Conservation (phyloP, 1,140 invertebrate species). For the Diorhabda sublineata region DNA sequence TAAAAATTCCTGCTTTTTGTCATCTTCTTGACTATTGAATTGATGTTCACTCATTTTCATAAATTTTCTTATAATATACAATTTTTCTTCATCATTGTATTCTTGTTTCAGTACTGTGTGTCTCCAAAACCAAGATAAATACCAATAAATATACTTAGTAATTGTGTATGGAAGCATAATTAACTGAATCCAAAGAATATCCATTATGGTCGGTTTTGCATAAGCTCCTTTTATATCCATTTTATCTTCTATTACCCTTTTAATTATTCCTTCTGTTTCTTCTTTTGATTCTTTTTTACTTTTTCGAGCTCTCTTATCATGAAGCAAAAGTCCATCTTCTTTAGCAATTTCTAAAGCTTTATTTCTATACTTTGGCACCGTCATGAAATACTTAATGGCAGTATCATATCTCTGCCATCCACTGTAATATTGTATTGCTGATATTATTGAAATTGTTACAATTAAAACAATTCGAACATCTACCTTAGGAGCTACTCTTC, state of each 20-base stretch:
- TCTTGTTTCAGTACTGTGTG: conserved; percentile 71
- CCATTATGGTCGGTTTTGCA: conserved; percentile 69
- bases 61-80: conserved; percentile 76
- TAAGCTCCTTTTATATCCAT: conserved; percentile 89
- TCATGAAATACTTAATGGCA: conserved; percentile 82
- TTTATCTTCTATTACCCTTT: conserved; percentile 80
- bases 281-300: conserved; percentile 73
- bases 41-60: conserved; percentile 67
- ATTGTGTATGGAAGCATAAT: conserved; percentile 73
- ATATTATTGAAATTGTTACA: conserved; percentile 79
- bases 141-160: conserved; percentile 66
- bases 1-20: conserved; percentile 70
- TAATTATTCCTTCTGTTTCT: conserved; percentile 68
- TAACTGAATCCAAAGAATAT: conserved; percentile 80
- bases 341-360: conserved; percentile 78
- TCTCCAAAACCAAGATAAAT: conserved; percentile 73
- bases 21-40: conserved; percentile 68
- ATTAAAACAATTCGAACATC: conserved; percentile 83
- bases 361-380: conserved; percentile 82
- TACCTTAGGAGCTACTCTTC: conserved; percentile 81
- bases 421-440: conserved; percentile 76
- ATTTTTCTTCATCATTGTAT: conserved; percentile 77
- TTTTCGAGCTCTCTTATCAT: conserved; percentile 50
- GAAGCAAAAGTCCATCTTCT: conserved; percentile 61
- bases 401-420: conserved; percentile 72